A percentile compares a stretch with the other conserved stretches of the same genome.
These are phyloP conservation scores for Pholis gunnellus DNA, from an alignment of 2,113 vertebrate species.

Conservation along the genomic window DNA sequence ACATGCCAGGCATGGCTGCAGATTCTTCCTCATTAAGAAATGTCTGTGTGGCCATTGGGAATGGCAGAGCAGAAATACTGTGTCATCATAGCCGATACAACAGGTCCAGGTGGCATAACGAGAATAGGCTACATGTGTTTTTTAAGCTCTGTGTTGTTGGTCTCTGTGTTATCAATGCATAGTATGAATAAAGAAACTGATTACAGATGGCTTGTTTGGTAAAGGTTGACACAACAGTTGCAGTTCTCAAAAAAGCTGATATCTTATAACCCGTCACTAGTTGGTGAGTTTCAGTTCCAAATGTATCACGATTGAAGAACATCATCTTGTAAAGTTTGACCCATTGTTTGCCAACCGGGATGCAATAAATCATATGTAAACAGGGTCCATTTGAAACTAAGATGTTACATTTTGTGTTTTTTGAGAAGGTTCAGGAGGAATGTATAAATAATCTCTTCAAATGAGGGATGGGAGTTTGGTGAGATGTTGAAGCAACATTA, in stretches of 20 bases:
- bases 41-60: conserved; percentile 56
- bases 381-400: neutral
- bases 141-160: neutral
- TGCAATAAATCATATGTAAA: neutral
- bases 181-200: neutral
- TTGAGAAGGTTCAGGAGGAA: neutral
- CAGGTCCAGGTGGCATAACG: conserved; percentile 22
- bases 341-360: neutral
- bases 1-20: conserved; percentile 79
- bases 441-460: neutral
- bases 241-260: conserved; percentile 20
- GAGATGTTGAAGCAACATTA: neutral
- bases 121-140: neutral
- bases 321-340: neutral
- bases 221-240: conserved; percentile 6
- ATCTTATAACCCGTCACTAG: conserved; percentile 3
- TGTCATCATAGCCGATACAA: conserved; percentile 43
- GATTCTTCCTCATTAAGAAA: conserved; percentile 82
- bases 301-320: conserved; percentile 54
- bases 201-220: neutral
- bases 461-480: neutral
- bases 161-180: neutral
- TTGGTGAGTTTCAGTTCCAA: conserved; percentile 55
- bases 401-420: neutral
- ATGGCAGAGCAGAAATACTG: conserved; percentile 23